Evolutionary conservation across 2,113 vertebrate genomes (phyloP).

Genomic region (Xyrauchen texanus): DNA sequence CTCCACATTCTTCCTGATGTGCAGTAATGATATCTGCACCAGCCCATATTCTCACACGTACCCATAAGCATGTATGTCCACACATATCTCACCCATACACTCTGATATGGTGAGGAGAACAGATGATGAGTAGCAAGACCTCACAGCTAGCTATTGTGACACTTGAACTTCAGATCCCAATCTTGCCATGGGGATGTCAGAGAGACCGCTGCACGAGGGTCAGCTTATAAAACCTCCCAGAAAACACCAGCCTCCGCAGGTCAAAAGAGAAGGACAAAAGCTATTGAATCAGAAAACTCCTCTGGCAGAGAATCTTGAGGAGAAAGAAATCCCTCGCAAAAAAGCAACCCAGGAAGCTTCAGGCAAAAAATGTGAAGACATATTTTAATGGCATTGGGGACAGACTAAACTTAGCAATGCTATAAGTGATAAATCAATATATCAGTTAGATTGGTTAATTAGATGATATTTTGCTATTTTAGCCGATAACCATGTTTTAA

Average conservation of each 20-base stretch:
- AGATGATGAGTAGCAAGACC: slow-evolving; percentile 19
- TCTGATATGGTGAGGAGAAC: background rate
- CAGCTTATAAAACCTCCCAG: background rate
- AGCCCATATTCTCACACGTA: background rate
- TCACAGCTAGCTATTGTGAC: background rate
- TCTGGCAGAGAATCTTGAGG: background rate
- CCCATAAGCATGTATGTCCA: background rate
- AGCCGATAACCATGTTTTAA: too few relatives aligned
- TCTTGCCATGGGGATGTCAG: slow-evolving; percentile 1
- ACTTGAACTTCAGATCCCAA: slow-evolving; percentile 31
- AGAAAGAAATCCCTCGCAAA: background rate
- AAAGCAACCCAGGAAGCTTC: background rate
- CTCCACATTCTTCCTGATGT: slow-evolving; percentile 37
- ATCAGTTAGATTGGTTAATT: too few relatives aligned
- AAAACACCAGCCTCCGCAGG: slow-evolving; percentile 11
- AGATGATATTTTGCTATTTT: too few relatives aligned
- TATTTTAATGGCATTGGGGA: background rate
- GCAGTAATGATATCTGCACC: background rate
- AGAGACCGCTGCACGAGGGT: background rate
- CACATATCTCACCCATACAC: background rate
- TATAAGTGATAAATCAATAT: too few relatives aligned
- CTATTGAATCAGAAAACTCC: slow-evolving; percentile 1
- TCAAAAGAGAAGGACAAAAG: slow-evolving; percentile 19
- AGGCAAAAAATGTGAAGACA: background rate
- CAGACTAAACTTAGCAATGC: too few relatives aligned